Conservation (phyloP, 1,140 invertebrate genomes). For the Andrena cerasifolii region DNA sequence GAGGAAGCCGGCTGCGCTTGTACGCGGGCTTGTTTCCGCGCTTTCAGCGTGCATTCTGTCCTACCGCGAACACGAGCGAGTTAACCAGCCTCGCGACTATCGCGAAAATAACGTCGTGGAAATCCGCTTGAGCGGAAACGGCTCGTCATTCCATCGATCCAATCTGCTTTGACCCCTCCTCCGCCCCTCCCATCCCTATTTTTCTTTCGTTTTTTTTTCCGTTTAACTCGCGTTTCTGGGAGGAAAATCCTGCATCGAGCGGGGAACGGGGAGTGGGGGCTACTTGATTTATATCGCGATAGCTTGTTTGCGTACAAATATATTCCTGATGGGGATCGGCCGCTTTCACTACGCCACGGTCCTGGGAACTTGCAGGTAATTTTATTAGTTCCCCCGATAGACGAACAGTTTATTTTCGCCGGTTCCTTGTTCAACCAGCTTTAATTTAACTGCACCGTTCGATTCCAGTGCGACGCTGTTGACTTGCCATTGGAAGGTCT, state of each 20-base stretch:
- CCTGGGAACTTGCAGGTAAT: neutral
- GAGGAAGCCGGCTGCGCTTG: constrained; percentile 48
- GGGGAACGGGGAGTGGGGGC: too few relatives aligned
- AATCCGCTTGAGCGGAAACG: constrained; percentile 63
- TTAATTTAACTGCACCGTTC: too few relatives aligned
- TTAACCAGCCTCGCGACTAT: constrained; percentile 63
- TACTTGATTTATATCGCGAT: constrained; percentile 45
- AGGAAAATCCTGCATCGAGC: constrained; percentile 13
- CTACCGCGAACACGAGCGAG: constrained; percentile 45
- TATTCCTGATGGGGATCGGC: constrained; percentile 38
- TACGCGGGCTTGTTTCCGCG: constrained; percentile 62
- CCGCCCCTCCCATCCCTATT: neutral
- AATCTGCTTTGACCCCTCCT: constrained; percentile 4
- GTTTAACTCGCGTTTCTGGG: constrained; percentile 9
- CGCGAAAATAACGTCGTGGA: constrained; percentile 63
- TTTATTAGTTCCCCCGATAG: constrained; percentile 28
- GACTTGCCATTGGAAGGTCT: too few relatives aligned
- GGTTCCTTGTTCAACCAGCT: too few relatives aligned
- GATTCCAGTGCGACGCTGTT: too few relatives aligned
- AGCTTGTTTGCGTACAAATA: constrained; percentile 23
- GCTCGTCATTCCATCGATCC: constrained; percentile 49
- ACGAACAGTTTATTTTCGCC: too few relatives aligned
- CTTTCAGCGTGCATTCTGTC: constrained; percentile 60
- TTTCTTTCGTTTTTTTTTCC: neutral
- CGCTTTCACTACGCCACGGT: neutral